Evolutionary conservation across 2,888 invertebrate genomes (phyloP).

Genomic region (Xylota segnis): DNA sequence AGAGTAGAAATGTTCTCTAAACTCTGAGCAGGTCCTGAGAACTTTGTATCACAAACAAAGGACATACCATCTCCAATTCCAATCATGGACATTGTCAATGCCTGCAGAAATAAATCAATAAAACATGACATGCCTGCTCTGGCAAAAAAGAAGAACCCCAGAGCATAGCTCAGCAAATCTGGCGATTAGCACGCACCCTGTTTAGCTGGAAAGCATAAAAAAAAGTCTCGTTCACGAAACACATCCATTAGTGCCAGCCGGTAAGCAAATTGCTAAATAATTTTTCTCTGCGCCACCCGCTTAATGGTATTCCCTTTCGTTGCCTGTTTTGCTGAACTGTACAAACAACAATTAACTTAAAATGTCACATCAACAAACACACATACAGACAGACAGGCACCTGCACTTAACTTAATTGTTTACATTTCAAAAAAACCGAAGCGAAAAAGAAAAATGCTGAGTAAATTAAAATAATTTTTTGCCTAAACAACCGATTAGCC

Average conservation of each 20-base stretch:
- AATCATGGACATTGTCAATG: constrained; percentile 5
- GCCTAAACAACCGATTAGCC: constrained; percentile 31
- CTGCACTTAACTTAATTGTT: constrained; percentile 44
- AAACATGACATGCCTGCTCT: constrained; percentile 12
- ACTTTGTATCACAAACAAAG: too few relatives aligned
- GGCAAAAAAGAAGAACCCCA: neutral
- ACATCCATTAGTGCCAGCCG: constrained; percentile 50
- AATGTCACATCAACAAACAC: constrained; percentile 38
- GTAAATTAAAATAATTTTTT: constrained; percentile 28
- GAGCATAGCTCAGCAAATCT: constrained; percentile 29
- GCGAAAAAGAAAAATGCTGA: neutral
- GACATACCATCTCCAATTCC: neutral
- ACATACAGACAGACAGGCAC: constrained; percentile 1
- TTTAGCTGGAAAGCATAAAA: neutral
- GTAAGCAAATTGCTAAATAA: constrained; percentile 56
- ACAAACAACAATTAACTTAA: constrained; percentile 51
- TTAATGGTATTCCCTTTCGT: neutral
- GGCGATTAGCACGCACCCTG: constrained; percentile 32
- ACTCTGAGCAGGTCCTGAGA: too few relatives aligned
- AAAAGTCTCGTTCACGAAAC: constrained; percentile 31
- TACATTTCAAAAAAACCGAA: constrained; percentile 15
- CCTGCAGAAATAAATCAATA: constrained; percentile 18
- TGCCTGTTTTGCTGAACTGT: neutral
- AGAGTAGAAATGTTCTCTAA: too few relatives aligned
- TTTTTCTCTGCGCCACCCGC: constrained; percentile 16